Percentiles rank a stretch among this genome's conserved stretches.
phyloP scores from a whole-genome alignment of 2,888 invertebrate species.

The Polylopha cassiicola region DNA sequence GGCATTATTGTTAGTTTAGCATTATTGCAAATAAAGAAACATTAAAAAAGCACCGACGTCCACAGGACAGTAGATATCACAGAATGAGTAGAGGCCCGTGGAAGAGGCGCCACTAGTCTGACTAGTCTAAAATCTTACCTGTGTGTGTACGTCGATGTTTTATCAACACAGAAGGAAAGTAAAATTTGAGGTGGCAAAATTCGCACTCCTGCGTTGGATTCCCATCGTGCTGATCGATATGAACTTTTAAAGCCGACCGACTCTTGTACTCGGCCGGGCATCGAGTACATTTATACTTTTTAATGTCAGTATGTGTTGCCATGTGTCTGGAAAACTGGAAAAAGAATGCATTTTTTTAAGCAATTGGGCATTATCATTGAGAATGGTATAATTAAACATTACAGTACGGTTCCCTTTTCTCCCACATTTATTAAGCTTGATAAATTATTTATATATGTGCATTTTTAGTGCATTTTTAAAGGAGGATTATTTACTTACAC shows the following conservation, averaged over 20 bases:
- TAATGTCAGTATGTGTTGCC: slow-evolving; percentile 34
- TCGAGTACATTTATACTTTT: slow-evolving; percentile 40
- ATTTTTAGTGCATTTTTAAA: too few species aligned
- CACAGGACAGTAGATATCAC: background rate
- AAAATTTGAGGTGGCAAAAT: slow-evolving; percentile 59
- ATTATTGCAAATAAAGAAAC: too few species aligned
- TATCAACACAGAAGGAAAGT: slow-evolving; percentile 46
- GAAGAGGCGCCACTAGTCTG: background rate
- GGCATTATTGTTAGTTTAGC: too few species aligned
- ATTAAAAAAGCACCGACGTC: too few species aligned
- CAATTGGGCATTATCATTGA: too few species aligned
- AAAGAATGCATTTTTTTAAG: too few species aligned
- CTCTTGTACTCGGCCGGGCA: slow-evolving; percentile 47
- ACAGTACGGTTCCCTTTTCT: slow-evolving; percentile 3
- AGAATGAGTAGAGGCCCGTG: background rate
- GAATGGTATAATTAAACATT: slow-evolving; percentile 6
- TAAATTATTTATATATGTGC: too few species aligned
- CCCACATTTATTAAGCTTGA: too few species aligned
- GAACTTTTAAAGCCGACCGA: slow-evolving; percentile 31
- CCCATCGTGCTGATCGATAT: slow-evolving; percentile 56
- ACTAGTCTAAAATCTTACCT: slow-evolving; percentile 36
- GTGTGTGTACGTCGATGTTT: slow-evolving; percentile 67
- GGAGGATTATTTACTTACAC: too few species aligned
- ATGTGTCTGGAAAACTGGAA: slow-evolving; percentile 45
- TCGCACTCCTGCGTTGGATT: slow-evolving; percentile 55